Conservation (phyloP, 2,113 vertebrate species). For the Melanerpes formicivorus region DNA sequence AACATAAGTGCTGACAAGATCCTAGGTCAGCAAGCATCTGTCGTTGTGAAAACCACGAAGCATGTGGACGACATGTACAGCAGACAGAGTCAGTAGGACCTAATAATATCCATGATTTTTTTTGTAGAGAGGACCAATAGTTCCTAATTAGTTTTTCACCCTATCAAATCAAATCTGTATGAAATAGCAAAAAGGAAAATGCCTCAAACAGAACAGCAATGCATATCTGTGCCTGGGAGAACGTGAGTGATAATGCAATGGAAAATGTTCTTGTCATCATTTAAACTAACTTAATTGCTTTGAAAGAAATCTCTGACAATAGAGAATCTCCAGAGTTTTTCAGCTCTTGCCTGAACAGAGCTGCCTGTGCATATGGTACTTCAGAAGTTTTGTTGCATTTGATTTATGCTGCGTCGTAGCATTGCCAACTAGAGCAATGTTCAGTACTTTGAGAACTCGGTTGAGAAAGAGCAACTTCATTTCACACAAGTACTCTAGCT, state of each 20-base stretch:
- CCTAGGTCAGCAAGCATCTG: slow-evolving; percentile 12
- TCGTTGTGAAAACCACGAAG: background rate
- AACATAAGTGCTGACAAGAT: slow-evolving; percentile 1
- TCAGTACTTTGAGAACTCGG: background rate
- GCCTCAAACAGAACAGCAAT: background rate
- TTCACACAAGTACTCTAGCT: background rate
- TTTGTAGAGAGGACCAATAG: background rate
- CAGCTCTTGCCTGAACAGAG: background rate
- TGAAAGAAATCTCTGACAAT: slow-evolving; percentile 5
- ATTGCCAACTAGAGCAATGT: background rate
- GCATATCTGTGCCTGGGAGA: background rate
- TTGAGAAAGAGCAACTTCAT: background rate
- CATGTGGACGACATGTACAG: background rate
- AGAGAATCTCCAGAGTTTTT: background rate
- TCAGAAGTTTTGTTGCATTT: background rate
- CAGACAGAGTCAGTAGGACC: background rate
- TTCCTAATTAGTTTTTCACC: slow-evolving; percentile 4
- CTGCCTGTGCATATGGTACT: background rate
- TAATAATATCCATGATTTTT: background rate
- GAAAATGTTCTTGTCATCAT: slow-evolving; percentile 11
- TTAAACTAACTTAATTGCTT: slow-evolving; percentile 6
- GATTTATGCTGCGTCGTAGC: background rate
- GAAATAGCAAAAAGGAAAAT: background rate
- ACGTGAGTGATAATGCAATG: background rate
- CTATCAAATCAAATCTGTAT: background rate